Percentiles rank a stretch among this genome's conserved stretches.
phyloP scores from a whole-genome alignment of 2,113 vertebrate species.

The Seriola rivoliana region DNA sequence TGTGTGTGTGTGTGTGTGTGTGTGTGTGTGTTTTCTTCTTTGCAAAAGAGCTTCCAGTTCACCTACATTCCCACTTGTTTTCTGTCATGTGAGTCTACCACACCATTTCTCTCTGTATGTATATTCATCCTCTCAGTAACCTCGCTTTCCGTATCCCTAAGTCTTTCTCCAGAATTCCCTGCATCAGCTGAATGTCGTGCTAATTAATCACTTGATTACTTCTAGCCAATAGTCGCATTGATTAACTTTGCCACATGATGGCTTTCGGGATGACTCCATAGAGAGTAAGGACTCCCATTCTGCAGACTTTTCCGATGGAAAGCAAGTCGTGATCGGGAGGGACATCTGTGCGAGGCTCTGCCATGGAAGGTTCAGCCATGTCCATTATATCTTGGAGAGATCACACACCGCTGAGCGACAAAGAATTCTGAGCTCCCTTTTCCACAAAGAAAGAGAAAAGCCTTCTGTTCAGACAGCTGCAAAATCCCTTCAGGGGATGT shows the following conservation, averaged over 20 bases:
- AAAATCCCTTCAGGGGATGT: constrained; percentile 22
- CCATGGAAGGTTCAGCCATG: constrained; percentile 20
- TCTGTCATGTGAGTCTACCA: neutral
- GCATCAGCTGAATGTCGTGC: constrained; percentile 56
- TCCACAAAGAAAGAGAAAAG: constrained; percentile 12
- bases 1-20: neutral
- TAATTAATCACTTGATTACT: constrained; percentile 76
- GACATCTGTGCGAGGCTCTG: constrained; percentile 16
- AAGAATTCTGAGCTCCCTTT: constrained; percentile 33
- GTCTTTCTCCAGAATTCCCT: constrained; percentile 41
- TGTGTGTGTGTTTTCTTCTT: neutral
- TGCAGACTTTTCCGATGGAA: neutral
- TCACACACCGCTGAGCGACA: constrained; percentile 31
- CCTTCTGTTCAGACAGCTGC: constrained; percentile 19
- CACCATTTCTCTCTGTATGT: neutral
- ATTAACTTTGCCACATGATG: constrained; percentile 63
- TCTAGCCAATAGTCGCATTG: constrained; percentile 68
- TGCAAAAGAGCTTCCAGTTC: neutral
- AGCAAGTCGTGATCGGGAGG: neutral
- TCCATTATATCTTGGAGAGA: constrained; percentile 24
- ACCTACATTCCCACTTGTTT: constrained; percentile 1
- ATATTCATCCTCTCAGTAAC: neutral
- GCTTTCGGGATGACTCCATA: constrained; percentile 42
- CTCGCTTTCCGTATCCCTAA: constrained; percentile 41
- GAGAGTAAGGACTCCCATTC: constrained; percentile 33